Conservation (phyloP, 2,797 vertebrate genomes). For the Halcyon badia region DNA sequence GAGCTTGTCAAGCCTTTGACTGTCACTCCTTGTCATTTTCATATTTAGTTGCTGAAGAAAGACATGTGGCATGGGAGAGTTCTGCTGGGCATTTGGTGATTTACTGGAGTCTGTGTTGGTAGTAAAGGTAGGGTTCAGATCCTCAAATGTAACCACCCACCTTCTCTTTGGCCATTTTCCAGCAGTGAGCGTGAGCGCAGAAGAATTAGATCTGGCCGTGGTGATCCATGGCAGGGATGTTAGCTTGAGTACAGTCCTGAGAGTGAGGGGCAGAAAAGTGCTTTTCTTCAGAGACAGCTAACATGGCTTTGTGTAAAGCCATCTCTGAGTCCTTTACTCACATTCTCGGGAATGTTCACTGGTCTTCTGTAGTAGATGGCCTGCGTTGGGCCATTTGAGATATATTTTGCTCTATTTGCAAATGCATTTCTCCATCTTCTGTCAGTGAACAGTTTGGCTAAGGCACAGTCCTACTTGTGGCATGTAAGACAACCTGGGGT, state of each 20-base stretch:
- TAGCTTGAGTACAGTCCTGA: neutral
- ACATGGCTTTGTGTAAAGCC: neutral
- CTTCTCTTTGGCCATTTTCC: neutral
- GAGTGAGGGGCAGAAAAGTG: neutral
- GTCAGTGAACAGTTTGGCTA: neutral
- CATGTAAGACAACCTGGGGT: neutral
- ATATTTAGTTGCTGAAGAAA: neutral
- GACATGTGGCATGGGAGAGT: neutral
- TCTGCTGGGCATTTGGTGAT: neutral
- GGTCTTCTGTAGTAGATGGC: neutral
- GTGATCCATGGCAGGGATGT: neutral
- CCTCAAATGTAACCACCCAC: neutral
- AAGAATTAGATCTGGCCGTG: neutral
- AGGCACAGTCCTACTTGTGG: rapidly evolving
- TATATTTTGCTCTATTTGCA: neutral
- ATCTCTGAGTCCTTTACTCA: neutral
- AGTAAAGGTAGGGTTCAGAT: neutral
- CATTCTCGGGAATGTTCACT: neutral
- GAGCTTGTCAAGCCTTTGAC: neutral
- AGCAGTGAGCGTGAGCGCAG: rapidly evolving
- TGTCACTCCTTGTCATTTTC: neutral
- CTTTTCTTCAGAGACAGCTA: neutral
- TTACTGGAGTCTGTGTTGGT: neutral
- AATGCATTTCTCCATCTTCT: neutral
- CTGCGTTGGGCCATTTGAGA: neutral